A percentile compares a stretch with the other conserved stretches of the same genome.
Conservation (phyloP, 2,113 vertebrate genomes). For the Sylvietta virens region DNA sequence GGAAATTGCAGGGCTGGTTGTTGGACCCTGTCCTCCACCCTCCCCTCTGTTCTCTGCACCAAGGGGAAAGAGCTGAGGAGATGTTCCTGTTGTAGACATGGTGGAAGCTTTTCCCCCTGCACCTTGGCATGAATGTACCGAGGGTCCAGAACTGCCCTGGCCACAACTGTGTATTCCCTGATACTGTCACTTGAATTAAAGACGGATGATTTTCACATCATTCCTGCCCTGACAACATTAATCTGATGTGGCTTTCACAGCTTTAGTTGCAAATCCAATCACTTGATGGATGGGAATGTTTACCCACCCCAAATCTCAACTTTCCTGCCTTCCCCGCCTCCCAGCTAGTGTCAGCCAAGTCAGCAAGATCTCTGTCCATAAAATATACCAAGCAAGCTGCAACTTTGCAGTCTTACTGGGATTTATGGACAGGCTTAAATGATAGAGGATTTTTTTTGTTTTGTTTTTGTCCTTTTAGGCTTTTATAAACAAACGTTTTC, state of each 20-base stretch:
- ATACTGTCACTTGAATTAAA: not conserved
- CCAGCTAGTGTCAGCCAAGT: slow-evolving; percentile 28
- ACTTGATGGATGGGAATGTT: slow-evolving; percentile 35
- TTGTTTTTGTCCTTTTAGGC: slow-evolving; percentile 26
- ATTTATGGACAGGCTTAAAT: slow-evolving; percentile 13
- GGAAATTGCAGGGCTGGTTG: not conserved
- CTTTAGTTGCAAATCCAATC: slow-evolving; percentile 29
- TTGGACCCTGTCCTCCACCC: not conserved
- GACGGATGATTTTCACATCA: not conserved
- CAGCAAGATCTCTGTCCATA: slow-evolving; percentile 57
- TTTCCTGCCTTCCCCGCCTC: slow-evolving; percentile 23
- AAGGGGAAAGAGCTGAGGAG: not conserved
- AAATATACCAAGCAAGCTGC: slow-evolving; percentile 45
- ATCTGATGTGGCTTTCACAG: slow-evolving; percentile 40
- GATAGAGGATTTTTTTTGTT: not conserved
- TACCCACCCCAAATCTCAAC: slow-evolving; percentile 54
- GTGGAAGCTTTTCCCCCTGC: not conserved
- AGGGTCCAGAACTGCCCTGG: not conserved
- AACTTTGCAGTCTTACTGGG: not conserved
- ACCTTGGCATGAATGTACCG: not conserved
- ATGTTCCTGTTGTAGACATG: not conserved
- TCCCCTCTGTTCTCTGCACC: not conserved
- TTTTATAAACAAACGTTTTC: slow-evolving; percentile 50
- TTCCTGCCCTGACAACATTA: slow-evolving; percentile 24
- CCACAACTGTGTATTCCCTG: not conserved